Conservation (phyloP, 2,888 invertebrate species). For the Epistrophella euchroma region DNA sequence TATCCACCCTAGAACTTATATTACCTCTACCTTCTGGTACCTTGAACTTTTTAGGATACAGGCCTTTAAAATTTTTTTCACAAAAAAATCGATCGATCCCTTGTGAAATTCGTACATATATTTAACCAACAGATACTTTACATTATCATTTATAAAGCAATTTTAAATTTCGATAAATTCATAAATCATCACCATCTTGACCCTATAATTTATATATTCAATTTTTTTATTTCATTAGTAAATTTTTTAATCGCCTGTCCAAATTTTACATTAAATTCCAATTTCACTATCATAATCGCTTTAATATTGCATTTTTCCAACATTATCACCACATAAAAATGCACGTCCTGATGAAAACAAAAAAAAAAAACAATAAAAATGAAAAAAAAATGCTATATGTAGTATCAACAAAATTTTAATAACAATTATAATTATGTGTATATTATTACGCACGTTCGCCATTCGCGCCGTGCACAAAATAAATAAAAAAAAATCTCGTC, state of each 20-base stretch:
- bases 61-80: no score
- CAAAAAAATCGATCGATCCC: no score
- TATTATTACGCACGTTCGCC: slow-evolving; percentile 54
- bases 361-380: neutral
- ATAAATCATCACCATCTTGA: slow-evolving; percentile 28
- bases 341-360: slow-evolving; percentile 4
- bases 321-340: slow-evolving; percentile 30
- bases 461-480: neutral
- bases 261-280: slow-evolving; percentile 63
- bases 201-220: slow-evolving; percentile 22
- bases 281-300: slow-evolving; percentile 70
- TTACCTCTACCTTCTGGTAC: no score
- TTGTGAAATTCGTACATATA: no score
- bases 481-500: slow-evolving; percentile 28
- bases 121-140: neutral
- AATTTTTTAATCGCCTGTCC: neutral
- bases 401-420: slow-evolving; percentile 75
- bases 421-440: slow-evolving; percentile 70
- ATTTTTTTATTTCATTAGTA: slow-evolving; percentile 23
- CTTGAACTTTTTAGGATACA: no score
- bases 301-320: slow-evolving; percentile 58
- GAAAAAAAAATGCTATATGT: slow-evolving; percentile 22
- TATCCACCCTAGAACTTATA: no score
- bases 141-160: slow-evolving; percentile 4
- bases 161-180: slow-evolving; percentile 9